Conservation (phyloP, 2,113 vertebrate species). For the Crotalus viridis region DNA sequence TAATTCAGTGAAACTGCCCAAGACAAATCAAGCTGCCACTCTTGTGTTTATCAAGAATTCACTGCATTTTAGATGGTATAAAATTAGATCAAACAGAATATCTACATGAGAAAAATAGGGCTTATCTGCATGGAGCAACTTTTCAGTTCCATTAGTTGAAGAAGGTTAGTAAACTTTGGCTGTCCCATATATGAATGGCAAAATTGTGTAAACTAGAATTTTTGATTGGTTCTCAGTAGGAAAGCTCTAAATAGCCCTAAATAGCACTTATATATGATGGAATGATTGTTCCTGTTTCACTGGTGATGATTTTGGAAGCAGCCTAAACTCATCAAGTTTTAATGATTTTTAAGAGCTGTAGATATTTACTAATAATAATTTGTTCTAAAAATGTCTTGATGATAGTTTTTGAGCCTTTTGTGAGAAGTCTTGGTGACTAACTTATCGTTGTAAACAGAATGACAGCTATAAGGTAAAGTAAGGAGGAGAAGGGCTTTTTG, state of each 20-base stretch:
- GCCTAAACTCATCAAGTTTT: background rate
- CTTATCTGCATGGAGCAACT: background rate
- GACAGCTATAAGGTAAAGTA: background rate
- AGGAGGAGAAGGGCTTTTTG: background rate
- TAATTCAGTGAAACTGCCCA: background rate
- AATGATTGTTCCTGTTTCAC: background rate
- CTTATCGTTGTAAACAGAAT: background rate
- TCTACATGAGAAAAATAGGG: background rate
- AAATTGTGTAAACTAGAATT: background rate
- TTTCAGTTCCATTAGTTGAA: background rate
- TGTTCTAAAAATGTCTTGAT: background rate
- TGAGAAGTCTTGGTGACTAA: background rate
- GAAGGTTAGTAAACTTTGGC: background rate
- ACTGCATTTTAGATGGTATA: background rate
- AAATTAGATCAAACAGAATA: background rate
- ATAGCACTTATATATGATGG: background rate
- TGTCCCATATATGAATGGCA: background rate
- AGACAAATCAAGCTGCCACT: background rate
- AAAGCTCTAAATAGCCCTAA: background rate
- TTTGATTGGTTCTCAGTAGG: background rate
- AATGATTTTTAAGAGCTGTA: background rate
- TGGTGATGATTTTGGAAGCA: background rate
- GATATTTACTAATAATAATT: background rate
- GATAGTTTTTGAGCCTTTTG: background rate
- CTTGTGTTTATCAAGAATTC: background rate